These are phyloP conservation scores for Zapornia atra DNA, from an alignment of 2,113 vertebrate genomes.

Conservation along the genomic window DNA sequence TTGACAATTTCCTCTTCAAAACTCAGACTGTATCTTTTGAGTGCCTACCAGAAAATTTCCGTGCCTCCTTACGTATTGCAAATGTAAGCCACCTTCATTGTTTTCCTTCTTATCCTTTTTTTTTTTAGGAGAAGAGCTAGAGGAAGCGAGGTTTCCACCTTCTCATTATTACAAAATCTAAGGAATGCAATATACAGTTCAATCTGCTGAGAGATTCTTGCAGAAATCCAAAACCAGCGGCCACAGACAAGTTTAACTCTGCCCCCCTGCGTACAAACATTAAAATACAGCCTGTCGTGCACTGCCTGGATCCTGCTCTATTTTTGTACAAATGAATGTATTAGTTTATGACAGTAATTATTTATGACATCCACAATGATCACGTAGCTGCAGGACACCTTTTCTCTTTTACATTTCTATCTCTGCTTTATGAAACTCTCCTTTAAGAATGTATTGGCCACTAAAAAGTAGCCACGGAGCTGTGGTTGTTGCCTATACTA, in stretches of 20 bases:
- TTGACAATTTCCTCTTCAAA: not conserved
- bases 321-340: not conserved
- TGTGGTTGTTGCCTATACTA: not conserved
- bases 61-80: not conserved
- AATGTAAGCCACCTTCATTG: not conserved
- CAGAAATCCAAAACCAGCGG: not conserved
- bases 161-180: not conserved
- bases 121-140: not conserved
- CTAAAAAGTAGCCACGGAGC: not conserved
- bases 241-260: not conserved
- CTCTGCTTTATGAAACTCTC: not conserved
- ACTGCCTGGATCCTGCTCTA: not conserved
- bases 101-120: not conserved
- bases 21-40: not conserved
- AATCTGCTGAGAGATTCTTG: not conserved
- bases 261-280: slow-evolving; percentile 37
- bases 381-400: not conserved
- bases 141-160: not conserved
- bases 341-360: not conserved
- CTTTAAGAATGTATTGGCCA: not conserved
- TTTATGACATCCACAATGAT: not conserved
- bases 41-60: not conserved
- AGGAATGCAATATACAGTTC: not conserved
- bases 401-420: not conserved
- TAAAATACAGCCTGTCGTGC: not conserved